Evolutionary conservation across 2,113 vertebrate genomes (phyloP).

Genomic region (Ochotona curzoniae): DNA sequence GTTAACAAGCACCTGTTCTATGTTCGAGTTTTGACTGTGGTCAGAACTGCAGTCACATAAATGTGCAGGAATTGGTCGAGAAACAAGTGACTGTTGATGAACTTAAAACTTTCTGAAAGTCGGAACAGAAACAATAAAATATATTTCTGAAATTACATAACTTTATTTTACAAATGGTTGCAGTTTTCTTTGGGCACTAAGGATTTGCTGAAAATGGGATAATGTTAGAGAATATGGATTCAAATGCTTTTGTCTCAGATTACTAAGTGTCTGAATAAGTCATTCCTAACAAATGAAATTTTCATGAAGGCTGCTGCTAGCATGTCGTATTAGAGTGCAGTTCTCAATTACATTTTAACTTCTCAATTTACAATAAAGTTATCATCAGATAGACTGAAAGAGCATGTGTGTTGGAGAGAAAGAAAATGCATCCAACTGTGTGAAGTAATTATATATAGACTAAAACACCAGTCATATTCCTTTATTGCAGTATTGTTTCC

Average conservation of each 20-base stretch:
- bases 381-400: neutral
- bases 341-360: constrained; percentile 61
- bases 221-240: neutral
- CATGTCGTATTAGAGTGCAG: neutral
- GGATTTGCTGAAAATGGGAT: neutral
- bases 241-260: constrained; percentile 1
- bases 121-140: neutral
- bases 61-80: neutral
- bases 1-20: neutral
- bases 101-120: neutral
- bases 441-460: constrained; percentile 42
- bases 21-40: neutral
- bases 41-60: neutral
- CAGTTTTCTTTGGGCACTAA: neutral
- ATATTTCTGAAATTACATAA: neutral
- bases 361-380: constrained; percentile 49
- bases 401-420: neutral
- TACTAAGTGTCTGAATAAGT: constrained; percentile 42
- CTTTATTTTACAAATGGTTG: neutral
- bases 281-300: constrained; percentile 54
- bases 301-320: constrained; percentile 43
- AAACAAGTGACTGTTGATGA: neutral
- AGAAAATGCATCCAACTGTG: constrained; percentile 18
- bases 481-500: neutral
- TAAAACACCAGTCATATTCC: neutral